A percentile compares a stretch with the other conserved stretches of the same genome.
These are phyloP conservation scores for Aphelinus atriplicis DNA, from an alignment of 1,140 invertebrate genomes.

Conservation along the genomic window DNA sequence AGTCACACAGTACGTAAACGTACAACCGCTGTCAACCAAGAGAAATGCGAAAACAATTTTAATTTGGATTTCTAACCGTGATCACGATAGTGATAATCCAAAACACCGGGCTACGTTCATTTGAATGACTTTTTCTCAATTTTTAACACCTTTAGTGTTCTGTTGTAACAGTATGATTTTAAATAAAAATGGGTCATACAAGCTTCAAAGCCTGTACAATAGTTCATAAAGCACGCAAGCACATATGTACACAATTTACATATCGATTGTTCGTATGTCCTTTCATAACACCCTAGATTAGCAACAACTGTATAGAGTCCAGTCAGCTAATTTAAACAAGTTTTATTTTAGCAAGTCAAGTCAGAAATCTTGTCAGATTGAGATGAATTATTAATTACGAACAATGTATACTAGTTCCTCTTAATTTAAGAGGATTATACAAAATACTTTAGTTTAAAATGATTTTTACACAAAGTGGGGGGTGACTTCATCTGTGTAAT, in stretches of 20 bases:
- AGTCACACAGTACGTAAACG: slow-evolving; percentile 20
- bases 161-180: slow-evolving; percentile 4
- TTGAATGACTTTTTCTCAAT: slow-evolving; percentile 1
- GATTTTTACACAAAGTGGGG: slow-evolving; percentile 1
- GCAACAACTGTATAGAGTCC: slow-evolving; percentile 13
- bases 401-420: slow-evolving; percentile 1
- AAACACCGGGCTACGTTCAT: slow-evolving; percentile 16
- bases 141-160: slow-evolving; percentile 5
- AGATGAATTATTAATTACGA: slow-evolving; percentile 3
- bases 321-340: slow-evolving; percentile 9
- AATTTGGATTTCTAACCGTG: slow-evolving; percentile 14
- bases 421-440: slow-evolving; percentile 36
- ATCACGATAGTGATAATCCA: background rate
- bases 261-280: slow-evolving; percentile 19
- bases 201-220: slow-evolving; percentile 14
- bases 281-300: slow-evolving; percentile 20
- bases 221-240: slow-evolving; percentile 21
- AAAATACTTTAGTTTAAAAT: slow-evolving; percentile 28
- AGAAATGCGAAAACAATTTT: slow-evolving; percentile 9
- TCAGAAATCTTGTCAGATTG: slow-evolving; percentile 11
- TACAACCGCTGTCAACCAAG: slow-evolving; percentile 1
- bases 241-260: slow-evolving; percentile 43
- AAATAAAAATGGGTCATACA: slow-evolving; percentile 22
- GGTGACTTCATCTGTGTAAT: slow-evolving; percentile 1
- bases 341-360: slow-evolving; percentile 6